Evolutionary conservation across 2,888 invertebrate species (phyloP).

Genomic region (Campoletis raptor): DNA sequence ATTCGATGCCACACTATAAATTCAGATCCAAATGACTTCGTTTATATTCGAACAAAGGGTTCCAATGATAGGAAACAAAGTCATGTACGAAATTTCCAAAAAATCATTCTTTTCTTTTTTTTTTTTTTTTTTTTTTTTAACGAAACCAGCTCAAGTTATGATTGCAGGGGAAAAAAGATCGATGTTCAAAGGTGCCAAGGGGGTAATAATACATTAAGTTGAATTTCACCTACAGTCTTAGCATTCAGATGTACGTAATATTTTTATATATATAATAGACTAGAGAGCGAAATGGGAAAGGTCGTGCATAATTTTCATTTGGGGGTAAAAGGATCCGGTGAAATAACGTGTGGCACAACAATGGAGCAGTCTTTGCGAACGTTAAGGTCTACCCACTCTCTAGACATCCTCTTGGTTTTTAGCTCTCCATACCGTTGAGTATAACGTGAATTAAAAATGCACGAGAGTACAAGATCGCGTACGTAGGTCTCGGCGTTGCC

Average conservation of each 20-base stretch:
- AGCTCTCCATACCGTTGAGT: constrained; percentile 41
- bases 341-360: constrained; percentile 59
- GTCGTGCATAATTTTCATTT: constrained; percentile 37
- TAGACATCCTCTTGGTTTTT: constrained; percentile 14
- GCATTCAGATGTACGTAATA: not conserved
- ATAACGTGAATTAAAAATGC: constrained; percentile 66
- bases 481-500: constrained; percentile 9
- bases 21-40: not conserved
- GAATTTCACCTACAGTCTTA: constrained; percentile 10
- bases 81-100: not conserved
- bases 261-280: not conserved
- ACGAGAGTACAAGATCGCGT: constrained; percentile 61
- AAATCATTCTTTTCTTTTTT: not conserved
- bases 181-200: constrained; percentile 1
- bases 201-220: constrained; percentile 10
- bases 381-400: constrained; percentile 18
- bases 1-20: not conserved
- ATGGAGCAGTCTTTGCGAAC: constrained; percentile 32
- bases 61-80: not conserved
- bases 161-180: not conserved
- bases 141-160: not conserved
- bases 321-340: constrained; percentile 43
- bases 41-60: not conserved
- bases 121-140: too few relatives aligned
- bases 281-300: not conserved